Evolutionary conservation across 2,888 invertebrate species (phyloP), one percentile per base, ranked within the genome.

Genomic region (Drosophila meridiana): DNA sequence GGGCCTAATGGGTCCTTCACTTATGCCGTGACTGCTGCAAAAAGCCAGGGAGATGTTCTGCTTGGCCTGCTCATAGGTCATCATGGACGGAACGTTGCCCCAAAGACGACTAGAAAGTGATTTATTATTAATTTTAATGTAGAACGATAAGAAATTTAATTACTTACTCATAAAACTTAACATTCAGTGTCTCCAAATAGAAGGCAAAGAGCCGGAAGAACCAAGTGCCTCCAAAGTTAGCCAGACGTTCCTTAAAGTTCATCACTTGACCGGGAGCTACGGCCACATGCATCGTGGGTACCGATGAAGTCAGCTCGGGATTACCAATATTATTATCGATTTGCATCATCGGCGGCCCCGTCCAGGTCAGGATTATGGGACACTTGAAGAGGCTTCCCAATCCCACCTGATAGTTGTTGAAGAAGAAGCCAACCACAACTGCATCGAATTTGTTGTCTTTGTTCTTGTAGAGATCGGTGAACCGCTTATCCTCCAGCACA

Each of bases 41-140:
- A 93, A 86, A 0, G 91, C 71, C 32, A 93, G 38, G 0, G 93
- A 93, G 0, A 93, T 82, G 55, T 92, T 93, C 58, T 86, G 89
- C 45, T 73, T 76, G 65, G 91, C 88, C 43, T 89, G 72, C 42
- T 75, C 70, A 38, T 82, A 89, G 30, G 83, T 83, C 11, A 90
- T 89, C 77, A 92, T 78, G 1, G 50, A 32, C 5, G 78, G 69
- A 48, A 81, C 65, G 1, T 69, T 67, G 6, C 79, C 78, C 58
- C 76, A 81, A 8, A 80, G 52, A 3, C 78, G 73, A 0, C 82
- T 87, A 58, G 0, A 45, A 56, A 65, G 0, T 34, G 32, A 48
- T 36, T 4, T 26, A 26, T 20, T 3, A 30, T 26, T 0, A 20
- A 26, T 26, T 26, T 26, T 7, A 36, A 34, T 53, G 13, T 26